phyloP scores from a whole-genome alignment of 2,888 invertebrate species.

The Drosophila vallismaia region DNA sequence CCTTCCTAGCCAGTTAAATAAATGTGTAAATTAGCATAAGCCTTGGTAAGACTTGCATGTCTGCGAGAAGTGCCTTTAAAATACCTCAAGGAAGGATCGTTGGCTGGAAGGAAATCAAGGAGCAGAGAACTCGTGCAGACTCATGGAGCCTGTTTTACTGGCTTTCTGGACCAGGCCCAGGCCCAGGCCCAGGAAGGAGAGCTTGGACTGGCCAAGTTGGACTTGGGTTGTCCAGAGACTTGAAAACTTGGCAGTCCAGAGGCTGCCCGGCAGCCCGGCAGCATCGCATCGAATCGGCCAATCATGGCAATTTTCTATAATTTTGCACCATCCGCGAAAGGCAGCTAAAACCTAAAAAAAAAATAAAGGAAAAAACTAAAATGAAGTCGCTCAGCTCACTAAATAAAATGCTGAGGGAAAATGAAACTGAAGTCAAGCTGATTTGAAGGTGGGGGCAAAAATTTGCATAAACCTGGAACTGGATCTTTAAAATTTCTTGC shows the following conservation, averaged over 20 bases:
- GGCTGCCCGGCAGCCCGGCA: slow-evolving; percentile 35
- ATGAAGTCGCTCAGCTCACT: slow-evolving; percentile 65
- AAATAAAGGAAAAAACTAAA: slow-evolving; percentile 64
- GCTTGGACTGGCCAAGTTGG: too few species aligned
- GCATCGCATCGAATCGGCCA: slow-evolving; percentile 45
- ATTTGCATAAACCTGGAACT: slow-evolving; percentile 24
- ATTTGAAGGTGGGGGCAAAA: slow-evolving; percentile 62
- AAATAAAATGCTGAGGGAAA: slow-evolving; percentile 57
- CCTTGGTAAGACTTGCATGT: not conserved
- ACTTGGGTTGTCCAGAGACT: not conserved
- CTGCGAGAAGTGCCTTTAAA: slow-evolving; percentile 1
- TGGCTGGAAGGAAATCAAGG: not conserved
- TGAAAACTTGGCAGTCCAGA: not conserved
- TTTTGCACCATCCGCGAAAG: slow-evolving; percentile 76
- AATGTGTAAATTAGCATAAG: not conserved
- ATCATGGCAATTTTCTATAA: slow-evolving; percentile 83
- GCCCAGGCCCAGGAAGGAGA: not conserved
- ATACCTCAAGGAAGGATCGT: not conserved
- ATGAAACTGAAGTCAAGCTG: slow-evolving; percentile 56
- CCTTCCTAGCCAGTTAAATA: not conserved
- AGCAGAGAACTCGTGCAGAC: not conserved
- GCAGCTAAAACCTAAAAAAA: slow-evolving; percentile 61
- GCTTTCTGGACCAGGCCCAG: not conserved
- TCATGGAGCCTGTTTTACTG: slow-evolving; percentile 1
- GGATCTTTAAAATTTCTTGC: slow-evolving; percentile 51